Evolutionary conservation across 2,888 invertebrate species (phyloP), one percentile per base, ranked within the genome.

Genomic region (Euspilapteryx auroguttella): DNA sequence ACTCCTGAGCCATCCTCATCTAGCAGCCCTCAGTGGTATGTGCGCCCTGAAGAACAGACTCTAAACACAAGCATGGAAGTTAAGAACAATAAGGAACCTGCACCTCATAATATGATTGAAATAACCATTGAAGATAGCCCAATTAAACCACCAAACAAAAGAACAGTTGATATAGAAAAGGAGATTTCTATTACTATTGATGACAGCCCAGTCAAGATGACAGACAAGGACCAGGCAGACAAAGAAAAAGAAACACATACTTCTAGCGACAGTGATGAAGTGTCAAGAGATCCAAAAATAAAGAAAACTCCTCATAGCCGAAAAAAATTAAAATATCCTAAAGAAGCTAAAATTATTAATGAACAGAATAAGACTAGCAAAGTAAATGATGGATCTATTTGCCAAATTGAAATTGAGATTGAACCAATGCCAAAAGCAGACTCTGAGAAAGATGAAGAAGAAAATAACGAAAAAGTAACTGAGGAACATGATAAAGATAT

Each of bases 91-190:
- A 50, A 44, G 37, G 69, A 73, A 36, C 69, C 69, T 26, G 50
- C 54, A 14, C 22, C 32, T 14, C 29, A 34, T 2, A 47, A 49
- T 3, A 49, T 49, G 35, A 50, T 69, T 29, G 73, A 73, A 53
- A 71, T 75, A 12, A 63, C 55, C 15, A 73, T 76, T 39, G 75
- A 76, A 37, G 69, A 71, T 35, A 75, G 66, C 37, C 73, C 73
- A 10, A 40, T 64, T 3, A 71, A 71, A 30, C 17, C 36, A 7
- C 32, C 37, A n/a, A 38, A 32, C 13, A 56, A 55, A 34, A 43
- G 44, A 30, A 38, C 42, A 15, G 38, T 36, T 39, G 50, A 57
- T 36, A 38, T 56, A 14, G 51, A 48, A 11, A 37, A 45, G 17
- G 58, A 62, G 32, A 29, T 53, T n/a, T 42, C 63, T 23, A 63